Conservation (phyloP, 2,888 invertebrate genomes). For the Nomada fucata region DNA sequence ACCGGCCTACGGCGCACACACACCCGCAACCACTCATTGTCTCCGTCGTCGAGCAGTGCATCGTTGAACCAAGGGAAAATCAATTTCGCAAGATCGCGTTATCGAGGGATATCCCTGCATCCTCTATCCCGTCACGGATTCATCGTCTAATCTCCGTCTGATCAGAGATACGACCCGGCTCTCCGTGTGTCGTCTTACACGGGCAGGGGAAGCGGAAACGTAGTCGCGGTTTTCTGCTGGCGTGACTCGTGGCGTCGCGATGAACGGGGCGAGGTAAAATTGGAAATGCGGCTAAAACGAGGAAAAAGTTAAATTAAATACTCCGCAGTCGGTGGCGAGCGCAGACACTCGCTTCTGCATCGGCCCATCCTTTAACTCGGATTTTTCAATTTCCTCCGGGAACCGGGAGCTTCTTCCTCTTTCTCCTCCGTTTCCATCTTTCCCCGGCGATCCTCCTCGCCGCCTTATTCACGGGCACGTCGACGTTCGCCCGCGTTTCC, state of each 20-base stretch:
- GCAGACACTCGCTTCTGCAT: constrained; percentile 60
- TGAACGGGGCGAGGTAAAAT: constrained; percentile 71
- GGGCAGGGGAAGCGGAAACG: constrained; percentile 24
- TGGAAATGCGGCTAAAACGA: constrained; percentile 77
- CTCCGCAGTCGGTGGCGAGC: constrained; percentile 68
- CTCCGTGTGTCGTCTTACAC: background rate
- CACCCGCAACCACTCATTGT: no score
- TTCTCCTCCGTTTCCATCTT: constrained; percentile 8
- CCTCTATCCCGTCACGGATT: background rate
- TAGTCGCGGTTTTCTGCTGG: constrained; percentile 51
- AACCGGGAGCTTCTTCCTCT: constrained; percentile 59
- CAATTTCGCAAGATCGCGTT: background rate
- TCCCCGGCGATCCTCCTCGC: background rate
- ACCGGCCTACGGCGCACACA: no score
- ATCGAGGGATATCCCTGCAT: background rate
- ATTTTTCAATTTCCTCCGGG: constrained; percentile 79
- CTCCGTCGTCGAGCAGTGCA: background rate
- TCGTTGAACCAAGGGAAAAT: background rate
- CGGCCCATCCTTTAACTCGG: constrained; percentile 74
- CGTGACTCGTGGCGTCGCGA: constrained; percentile 35
- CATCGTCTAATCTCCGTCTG: background rate
- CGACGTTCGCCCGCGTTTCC: constrained; percentile 13
- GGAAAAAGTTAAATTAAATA: constrained; percentile 80
- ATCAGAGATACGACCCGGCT: background rate
- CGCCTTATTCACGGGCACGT: constrained; percentile 23